A percentile compares a stretch with the other conserved stretches of the same genome.
Conservation (phyloP, 2,888 invertebrate genomes). For the Hirtodrosophila cameraria region DNA sequence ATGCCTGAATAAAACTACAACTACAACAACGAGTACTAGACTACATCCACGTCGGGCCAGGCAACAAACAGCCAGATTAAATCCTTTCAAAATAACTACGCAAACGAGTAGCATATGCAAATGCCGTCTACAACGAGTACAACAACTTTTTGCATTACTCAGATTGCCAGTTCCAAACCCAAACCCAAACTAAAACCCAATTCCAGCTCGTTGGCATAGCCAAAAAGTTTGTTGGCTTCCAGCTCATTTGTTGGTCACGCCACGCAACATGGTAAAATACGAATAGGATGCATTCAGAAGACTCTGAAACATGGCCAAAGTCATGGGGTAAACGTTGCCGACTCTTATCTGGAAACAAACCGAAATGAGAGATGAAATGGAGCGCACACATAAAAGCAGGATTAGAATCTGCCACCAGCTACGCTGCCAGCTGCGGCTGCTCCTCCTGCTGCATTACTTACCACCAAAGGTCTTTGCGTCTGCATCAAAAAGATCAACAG, state of each 20-base stretch:
- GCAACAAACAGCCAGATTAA: slow-evolving; percentile 61
- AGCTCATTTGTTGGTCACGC: slow-evolving; percentile 78
- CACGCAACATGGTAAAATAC: slow-evolving; percentile 81
- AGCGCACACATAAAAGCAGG: slow-evolving; percentile 61
- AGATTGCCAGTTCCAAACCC: slow-evolving; percentile 57
- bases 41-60: slow-evolving; percentile 18
- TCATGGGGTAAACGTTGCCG: slow-evolving; percentile 74
- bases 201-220: slow-evolving; percentile 30
- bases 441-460: slow-evolving; percentile 35
- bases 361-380: slow-evolving; percentile 60
- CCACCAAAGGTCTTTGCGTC: slow-evolving; percentile 78
- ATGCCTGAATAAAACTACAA: slow-evolving; percentile 13
- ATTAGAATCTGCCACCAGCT: slow-evolving; percentile 67
- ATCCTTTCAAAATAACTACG: slow-evolving; percentile 70
- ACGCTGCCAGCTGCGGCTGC: slow-evolving; percentile 1
- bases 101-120: slow-evolving; percentile 73
- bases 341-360: slow-evolving; percentile 59
- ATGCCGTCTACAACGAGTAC: slow-evolving; percentile 50
- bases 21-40: slow-evolving; percentile 4
- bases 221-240: slow-evolving; percentile 68
- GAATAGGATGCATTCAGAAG: slow-evolving; percentile 82
- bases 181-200: background rate
- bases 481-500: slow-evolving; percentile 77
- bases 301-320: slow-evolving; percentile 78
- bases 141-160: slow-evolving; percentile 76